Percentiles rank a stretch among this genome's conserved stretches.
Evolutionary conservation across 2,113 vertebrate genomes (phyloP).

Genomic region (Gymnorhina tibicen): DNA sequence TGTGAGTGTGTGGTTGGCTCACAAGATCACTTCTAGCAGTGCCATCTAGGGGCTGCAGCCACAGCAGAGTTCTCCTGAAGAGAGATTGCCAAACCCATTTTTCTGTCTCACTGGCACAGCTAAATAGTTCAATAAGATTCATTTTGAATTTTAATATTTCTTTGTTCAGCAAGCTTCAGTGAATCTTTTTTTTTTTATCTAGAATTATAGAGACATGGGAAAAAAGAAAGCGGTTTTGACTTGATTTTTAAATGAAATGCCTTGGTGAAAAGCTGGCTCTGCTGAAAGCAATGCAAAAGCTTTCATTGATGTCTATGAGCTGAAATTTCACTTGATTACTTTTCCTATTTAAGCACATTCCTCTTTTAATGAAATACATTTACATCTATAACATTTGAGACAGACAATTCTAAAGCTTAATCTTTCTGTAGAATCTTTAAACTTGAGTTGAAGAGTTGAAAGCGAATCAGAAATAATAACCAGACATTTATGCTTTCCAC

Average conservation of each 20-base stretch:
- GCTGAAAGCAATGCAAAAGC: background rate
- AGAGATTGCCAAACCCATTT: background rate
- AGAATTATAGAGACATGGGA: background rate
- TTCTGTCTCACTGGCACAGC: background rate
- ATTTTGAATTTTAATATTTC: background rate
- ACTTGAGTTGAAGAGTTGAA: slow-evolving; percentile 19
- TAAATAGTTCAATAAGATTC: background rate
- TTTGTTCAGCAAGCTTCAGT: background rate
- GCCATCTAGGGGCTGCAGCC: slow-evolving; percentile 40
- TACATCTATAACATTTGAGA: slow-evolving; percentile 11
- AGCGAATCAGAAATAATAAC: slow-evolving; percentile 36
- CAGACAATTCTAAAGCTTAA: slow-evolving; percentile 14
- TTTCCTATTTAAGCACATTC: background rate
- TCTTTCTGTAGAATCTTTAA: slow-evolving; percentile 18
- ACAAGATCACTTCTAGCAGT: background rate
- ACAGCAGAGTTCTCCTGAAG: background rate
- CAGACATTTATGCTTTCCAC: background rate
- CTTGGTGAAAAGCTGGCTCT: background rate
- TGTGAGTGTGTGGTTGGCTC: rapidly evolving
- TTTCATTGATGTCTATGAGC: background rate
- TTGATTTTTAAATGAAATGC: slow-evolving; percentile 14
- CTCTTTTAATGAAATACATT: slow-evolving; percentile 34
- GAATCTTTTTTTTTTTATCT: background rate
- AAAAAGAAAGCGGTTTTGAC: background rate
- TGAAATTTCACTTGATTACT: slow-evolving; percentile 39